Percentiles rank a stretch among this genome's conserved stretches.
Conservation (phyloP, 1,140 invertebrate genomes). For the Listronotus bonariensis region DNA sequence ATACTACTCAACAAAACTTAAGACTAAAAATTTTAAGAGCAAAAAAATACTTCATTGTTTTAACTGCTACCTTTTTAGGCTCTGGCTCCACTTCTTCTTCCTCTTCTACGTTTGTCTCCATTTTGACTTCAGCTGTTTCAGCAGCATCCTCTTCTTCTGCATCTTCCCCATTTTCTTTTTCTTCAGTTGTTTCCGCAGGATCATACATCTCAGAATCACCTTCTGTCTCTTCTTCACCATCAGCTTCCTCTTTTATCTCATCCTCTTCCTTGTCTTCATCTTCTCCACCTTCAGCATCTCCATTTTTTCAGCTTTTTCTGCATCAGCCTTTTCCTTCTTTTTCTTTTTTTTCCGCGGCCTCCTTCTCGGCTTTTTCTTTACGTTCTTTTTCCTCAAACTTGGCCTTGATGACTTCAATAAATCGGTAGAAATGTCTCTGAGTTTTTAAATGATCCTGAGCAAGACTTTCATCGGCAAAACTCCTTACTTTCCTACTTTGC, state of each 20-base stretch:
- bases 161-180: slow-evolving; percentile 31
- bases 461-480: no score
- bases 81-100: slow-evolving; percentile 29
- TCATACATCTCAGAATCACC: slow-evolving; percentile 49
- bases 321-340: slow-evolving; percentile 45
- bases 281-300: neutral
- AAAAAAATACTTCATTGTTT: no score
- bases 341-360: slow-evolving; percentile 48
- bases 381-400: slow-evolving; percentile 54
- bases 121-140: slow-evolving; percentile 18
- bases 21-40: no score
- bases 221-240: slow-evolving; percentile 1
- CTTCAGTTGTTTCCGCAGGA: slow-evolving; percentile 48
- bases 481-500: no score
- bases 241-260: slow-evolving; percentile 19
- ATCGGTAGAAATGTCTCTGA: slow-evolving; percentile 55
- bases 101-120: slow-evolving; percentile 24
- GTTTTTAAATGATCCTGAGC: slow-evolving; percentile 58
- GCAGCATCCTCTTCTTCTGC: slow-evolving; percentile 28
- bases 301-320: slow-evolving; percentile 38
- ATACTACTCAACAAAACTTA: no score
- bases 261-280: slow-evolving; percentile 5
- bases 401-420: slow-evolving; percentile 48
- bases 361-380: slow-evolving; percentile 47
- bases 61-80: neutral